Percentiles rank a stretch among this genome's conserved stretches.
Conservation (phyloP, 2,113 vertebrate species). For the Neogobius melanostomus region DNA sequence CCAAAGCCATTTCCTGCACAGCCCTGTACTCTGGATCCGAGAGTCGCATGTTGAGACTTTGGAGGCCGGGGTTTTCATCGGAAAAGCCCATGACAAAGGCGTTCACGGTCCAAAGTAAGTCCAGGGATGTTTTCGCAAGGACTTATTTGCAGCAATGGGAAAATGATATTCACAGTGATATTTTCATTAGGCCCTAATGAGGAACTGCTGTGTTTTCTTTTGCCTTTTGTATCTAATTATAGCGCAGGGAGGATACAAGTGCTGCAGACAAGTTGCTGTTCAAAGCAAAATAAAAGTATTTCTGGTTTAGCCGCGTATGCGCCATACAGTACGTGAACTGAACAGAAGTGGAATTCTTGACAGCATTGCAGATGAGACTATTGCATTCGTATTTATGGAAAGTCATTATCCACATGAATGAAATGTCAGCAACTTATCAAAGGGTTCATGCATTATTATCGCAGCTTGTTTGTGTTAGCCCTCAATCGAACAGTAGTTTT, state of each 20-base stretch:
- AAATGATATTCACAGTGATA: constrained; percentile 5
- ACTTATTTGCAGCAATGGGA: neutral
- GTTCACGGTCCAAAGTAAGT: constrained; percentile 18
- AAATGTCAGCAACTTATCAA: too few species aligned
- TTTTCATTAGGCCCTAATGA: constrained; percentile 6
- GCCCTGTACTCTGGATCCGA: constrained; percentile 37
- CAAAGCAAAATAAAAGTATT: neutral
- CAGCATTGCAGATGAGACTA: neutral
- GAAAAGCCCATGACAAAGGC: constrained; percentile 41
- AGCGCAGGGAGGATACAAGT: neutral
- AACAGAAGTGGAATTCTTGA: neutral
- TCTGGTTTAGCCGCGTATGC: neutral
- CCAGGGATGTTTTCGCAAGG: neutral
- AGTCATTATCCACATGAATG: too few species aligned
- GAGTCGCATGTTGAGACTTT: constrained; percentile 42
- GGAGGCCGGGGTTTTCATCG: constrained; percentile 40
- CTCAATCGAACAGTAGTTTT: too few species aligned
- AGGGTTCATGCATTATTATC: too few species aligned
- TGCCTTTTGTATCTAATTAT: constrained; percentile 1
- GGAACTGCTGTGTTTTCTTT: constrained; percentile 12
- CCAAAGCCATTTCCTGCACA: constrained; percentile 72
- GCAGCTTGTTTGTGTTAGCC: too few species aligned
- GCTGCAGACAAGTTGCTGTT: neutral
- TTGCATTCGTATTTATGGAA: neutral
- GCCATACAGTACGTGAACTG: too few species aligned